Base-by-base conservation (phyloP, 1,140 invertebrate species). In the Lucilia cuprina region DNA sequence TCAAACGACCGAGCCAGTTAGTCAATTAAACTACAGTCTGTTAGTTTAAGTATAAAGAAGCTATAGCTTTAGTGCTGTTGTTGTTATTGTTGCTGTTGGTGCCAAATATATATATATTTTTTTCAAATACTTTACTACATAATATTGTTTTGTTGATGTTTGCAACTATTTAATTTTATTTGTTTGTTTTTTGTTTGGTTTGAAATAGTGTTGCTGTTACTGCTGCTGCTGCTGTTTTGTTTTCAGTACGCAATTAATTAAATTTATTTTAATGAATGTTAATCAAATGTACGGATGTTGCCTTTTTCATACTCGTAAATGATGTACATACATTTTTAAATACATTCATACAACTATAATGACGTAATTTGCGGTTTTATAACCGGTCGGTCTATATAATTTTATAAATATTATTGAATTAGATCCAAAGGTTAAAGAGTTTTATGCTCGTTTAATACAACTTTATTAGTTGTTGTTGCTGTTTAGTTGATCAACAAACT, bases 221-320 rank as follows among this genome's bases (percentile, higher is more conserved):
- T n/a, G 35, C 35, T 8, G 35, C 35, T 41, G 70, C 34, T 78
- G 35, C 35, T 17, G 13, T 78, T 78, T 78, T 78, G 14, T 17
- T 78, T 78, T 78, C 75, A 78, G 75, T 78, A 78, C 75, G 75
- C 75, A 78, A 78, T 78, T 78, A 78, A 78, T 78, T 78, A 78
- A 78, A 78, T 78, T 78, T 78, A 19, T 78, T 78, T 78, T 78
- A 78, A 78, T 78, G 34, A 78, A 78, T 78, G 75, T 41, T 78
- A 78, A 78, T 78, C 34, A 78, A 78, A 41, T 41, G 75, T 78
- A 47, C 75, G 75, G 75, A 78, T 78, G 75, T 78, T 60, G 55
- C 14, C 14, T 60, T 17, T n/a, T 60, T 60, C n/a, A n/a, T 60
- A n/a, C 55, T 60, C 55, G n/a, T 60, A 60, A 60, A 60, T 17